Conservation (phyloP, 2,888 invertebrate species). For the Syrista parreyssii region DNA sequence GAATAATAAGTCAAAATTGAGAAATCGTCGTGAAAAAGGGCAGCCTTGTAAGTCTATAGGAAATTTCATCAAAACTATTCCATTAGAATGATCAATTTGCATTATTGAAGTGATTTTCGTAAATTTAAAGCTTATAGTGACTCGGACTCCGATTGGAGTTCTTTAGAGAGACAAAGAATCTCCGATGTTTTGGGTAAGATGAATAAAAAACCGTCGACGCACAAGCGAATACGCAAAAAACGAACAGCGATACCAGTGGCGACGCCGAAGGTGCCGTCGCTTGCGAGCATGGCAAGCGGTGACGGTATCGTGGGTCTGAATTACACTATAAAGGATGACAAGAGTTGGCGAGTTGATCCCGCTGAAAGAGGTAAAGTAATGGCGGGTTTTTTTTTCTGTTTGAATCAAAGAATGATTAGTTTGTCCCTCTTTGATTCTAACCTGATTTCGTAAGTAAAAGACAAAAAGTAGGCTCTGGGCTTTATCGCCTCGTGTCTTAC, state of each 20-base stretch:
- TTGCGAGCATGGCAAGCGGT: constrained; percentile 68
- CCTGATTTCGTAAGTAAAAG: background rate
- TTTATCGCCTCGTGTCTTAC: background rate
- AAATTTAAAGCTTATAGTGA: constrained; percentile 80
- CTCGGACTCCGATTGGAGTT: constrained; percentile 90
- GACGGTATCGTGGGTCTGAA: constrained; percentile 60
- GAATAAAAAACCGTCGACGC: constrained; percentile 76
- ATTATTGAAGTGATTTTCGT: constrained; percentile 5
- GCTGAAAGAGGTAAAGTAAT: constrained; percentile 59
- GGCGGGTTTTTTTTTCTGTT: constrained; percentile 10
- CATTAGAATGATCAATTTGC: background rate
- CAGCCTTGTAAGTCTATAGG: constrained; percentile 69
- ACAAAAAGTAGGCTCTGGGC: background rate
- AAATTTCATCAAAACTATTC: constrained; percentile 6
- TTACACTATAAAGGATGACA: constrained; percentile 63
- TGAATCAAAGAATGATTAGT: background rate
- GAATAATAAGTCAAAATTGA: constrained; percentile 70
- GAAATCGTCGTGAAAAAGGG: constrained; percentile 75
- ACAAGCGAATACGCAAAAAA: constrained; percentile 80
- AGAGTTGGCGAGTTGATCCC: constrained; percentile 61
- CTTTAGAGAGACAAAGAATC: constrained; percentile 74
- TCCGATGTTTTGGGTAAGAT: constrained; percentile 73
- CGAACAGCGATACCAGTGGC: constrained; percentile 86
- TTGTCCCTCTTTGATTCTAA: background rate
- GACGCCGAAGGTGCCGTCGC: constrained; percentile 82